Base-by-base conservation (phyloP, 2,888 invertebrate genomes). In the Xestia c-nigrum region DNA sequence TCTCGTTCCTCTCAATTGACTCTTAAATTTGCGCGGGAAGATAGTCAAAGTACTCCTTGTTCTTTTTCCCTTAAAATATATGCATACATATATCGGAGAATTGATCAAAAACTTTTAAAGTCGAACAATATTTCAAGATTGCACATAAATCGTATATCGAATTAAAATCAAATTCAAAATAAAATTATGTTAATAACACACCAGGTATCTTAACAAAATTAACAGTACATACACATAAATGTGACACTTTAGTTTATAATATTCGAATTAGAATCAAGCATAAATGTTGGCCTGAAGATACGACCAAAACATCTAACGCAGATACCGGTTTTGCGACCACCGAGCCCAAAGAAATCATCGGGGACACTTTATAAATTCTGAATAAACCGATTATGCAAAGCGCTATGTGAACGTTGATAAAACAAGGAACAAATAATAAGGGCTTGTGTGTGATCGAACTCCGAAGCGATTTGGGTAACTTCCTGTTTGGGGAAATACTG, bases 351-450 rank as follows among this genome's bases (percentile, higher is more conserved):
- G 87, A 88, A 89, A 90, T 90, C 89, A 88, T 86, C 72, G 85
- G 89, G 89, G 90, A 92, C 91, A 92, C 89, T 92, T 91, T 92
- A 91, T 92, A 91, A 85, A 81, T 87, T 87, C 90, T 89, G 92
- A 92, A 93, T 93, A 93, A 93, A 92, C 91, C 91, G 93, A 95
- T 94, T 94, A 94, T 94, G 93, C 93, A 92, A 94, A 95, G 89
- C 89, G 87, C 84, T 89, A 87, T 87, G 89, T 89, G 87, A 88
- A 88, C 90, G 86, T 80, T 81, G 81, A 81, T 86, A 85, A 88
- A 91, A 92, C 80, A 86, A 86, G 88, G 88, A 91, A 90, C 88
- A 90, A 90, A 85, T 85, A 79, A 87, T 84, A 78, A 80, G 78
- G 76, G 71, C 40, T 55, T 72, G 47, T 76, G 75, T 72, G 47